Base-by-base conservation (phyloP, 2,888 invertebrate species). In the Acleris emargana region DNA sequence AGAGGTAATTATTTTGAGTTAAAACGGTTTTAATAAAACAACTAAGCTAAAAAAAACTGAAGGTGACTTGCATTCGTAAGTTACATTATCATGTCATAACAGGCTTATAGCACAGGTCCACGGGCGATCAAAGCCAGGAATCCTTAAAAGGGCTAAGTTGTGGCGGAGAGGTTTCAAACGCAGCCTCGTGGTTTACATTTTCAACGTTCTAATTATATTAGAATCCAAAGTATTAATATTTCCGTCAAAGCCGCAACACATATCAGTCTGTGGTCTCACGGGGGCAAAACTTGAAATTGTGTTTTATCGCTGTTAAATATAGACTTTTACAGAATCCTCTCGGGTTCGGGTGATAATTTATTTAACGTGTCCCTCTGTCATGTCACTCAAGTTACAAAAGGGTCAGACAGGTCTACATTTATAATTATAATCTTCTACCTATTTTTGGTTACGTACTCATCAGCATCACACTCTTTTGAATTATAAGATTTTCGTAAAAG, bases 141-240 rank as follows among this genome's bases (percentile, higher is more conserved):
- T 51, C 64, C 64, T 60, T 64, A 64, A 59, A 59, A 60, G 32
- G 11, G 52, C 32, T 20, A 54, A 32, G 43, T 9, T 51, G 60
- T 54, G 59, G 60, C 51, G 50, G 64, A 64, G 54, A 50, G 60
- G 59, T 64, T 60, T 55, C 51, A 50, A 43, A 55, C 53, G 49
- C 42, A 51, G 59, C 59, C 59, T 43, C 51, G 17, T 18, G 49
- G 18, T 18, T 49, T 20, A 11, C 17, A 45, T 2, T 16, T n/a
- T 38, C 13, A 38, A 13, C 3, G 38, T 38, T 38, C 13, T 38
- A 38, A 13, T 32, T 38, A 38, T 38, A 13, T 38, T 38, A 38
- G 38, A 38, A 38, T 13, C 11, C 38, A 11, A 11, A 32, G 32
- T 32, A 32, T 32, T 32, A 11, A 32, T 32, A 32, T 32, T 11